Percentiles rank a stretch among this genome's conserved stretches.
Conservation (phyloP, 2,797 vertebrate genomes). For the Hydrolagus colliei region DNA sequence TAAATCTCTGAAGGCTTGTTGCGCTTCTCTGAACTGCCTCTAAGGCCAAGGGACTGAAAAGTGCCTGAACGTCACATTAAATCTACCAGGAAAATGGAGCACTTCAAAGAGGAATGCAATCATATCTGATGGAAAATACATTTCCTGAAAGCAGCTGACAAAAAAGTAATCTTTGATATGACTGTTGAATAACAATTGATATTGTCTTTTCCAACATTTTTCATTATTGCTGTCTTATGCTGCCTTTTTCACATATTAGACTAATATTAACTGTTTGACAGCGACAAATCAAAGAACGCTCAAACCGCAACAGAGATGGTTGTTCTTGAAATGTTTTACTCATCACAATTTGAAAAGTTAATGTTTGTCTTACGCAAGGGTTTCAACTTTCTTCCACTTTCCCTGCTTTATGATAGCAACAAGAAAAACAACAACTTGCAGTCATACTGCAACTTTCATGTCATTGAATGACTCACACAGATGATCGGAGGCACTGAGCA, state of each 20-base stretch:
- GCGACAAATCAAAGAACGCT: constrained; percentile 68
- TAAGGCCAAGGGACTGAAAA: constrained; percentile 72
- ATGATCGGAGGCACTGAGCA: too few relatives aligned
- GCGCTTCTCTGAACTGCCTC: constrained; percentile 73
- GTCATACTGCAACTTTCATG: too few relatives aligned
- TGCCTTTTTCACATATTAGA: constrained; percentile 86
- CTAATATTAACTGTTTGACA: constrained; percentile 94
- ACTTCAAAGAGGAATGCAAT: constrained; percentile 74
- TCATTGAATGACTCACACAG: too few relatives aligned
- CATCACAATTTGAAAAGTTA: constrained; percentile 3
- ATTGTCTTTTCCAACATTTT: constrained; percentile 98
- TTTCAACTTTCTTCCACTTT: neutral
- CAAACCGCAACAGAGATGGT: constrained; percentile 72
- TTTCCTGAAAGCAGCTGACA: constrained; percentile 80
- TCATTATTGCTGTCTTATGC: constrained; percentile 91
- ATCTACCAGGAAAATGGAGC: constrained; percentile 70
- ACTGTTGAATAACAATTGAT: constrained; percentile 98
- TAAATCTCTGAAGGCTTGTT: constrained; percentile 76
- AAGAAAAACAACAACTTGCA: neutral
- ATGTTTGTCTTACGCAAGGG: neutral
- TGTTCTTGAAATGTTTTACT: constrained; percentile 72
- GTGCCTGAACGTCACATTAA: constrained; percentile 78
- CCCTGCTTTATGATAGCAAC: neutral
- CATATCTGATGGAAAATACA: constrained; percentile 80
- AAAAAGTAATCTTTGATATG: constrained; percentile 95